Base-by-base conservation (phyloP, 2,888 invertebrate genomes). In the Tachina fera region DNA sequence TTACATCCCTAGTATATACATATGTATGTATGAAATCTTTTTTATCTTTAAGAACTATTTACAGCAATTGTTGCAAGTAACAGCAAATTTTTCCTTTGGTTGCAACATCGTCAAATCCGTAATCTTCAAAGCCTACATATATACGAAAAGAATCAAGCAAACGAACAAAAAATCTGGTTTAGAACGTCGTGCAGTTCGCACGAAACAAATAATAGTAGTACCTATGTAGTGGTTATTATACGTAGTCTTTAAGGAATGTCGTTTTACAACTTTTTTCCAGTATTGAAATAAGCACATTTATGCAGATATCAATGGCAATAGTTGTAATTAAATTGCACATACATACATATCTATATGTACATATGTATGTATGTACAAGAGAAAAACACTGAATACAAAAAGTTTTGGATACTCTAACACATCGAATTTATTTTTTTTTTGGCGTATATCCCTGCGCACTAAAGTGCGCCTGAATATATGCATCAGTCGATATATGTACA, bases 181-280 rank as follows among this genome's bases (percentile, higher is more conserved):
- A 63, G 53, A 53, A 19, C 13, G 9, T 49, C 22, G 68, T 49
- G 41, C 5, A 68, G 19, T 68, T 77, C 58, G 47, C 68, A 68
- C 67, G 47, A 58, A 68, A 43, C 65, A 22, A 74, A 51, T 61
- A 47, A 65, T 6, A 6, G 6, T 31, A 31, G 31, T 6, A n/a
- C n/a, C n/a, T n/a, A 31, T 31, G 31, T 31, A 31, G 31, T 31
- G 31, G 31, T 0, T 0, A 31, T 31, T 31, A 22, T 31, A 31
- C 31, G 4, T 53, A 9, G 11, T 56, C 41, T 63, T 5, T 49
- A 87, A 88, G 91, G 90, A 90, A 90, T 90, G 90, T 87, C 86
- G 90, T 90, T 89, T 88, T 89, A 89, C 90, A 88, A 91, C 90
- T 90, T 89, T 88, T 74, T 75, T 60, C 14, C 14, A 61, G 67